Evolutionary conservation across 2,113 vertebrate species (phyloP), one percentile per base, ranked within the genome.

Genomic region (Canis aureus): DNA sequence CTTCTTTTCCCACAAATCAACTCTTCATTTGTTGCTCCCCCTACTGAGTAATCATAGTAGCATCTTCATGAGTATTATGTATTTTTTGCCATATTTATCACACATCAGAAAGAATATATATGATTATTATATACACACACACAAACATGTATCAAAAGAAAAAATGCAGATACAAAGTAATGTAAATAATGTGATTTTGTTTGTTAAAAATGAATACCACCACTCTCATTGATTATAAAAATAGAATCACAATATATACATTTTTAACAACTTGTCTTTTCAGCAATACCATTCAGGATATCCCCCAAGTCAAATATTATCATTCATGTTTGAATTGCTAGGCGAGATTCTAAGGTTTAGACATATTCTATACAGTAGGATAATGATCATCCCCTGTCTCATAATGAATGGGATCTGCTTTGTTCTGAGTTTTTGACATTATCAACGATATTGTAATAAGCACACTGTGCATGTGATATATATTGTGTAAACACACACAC

Each of bases 391-490:
- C 12, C 4, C 38, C 4, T n/a, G 29, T 89, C 55, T 49, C 64
- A 60, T 60, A 89, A 89, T 73, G 29, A 86, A 29, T 87, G 66
- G 29, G 67, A 94, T 92, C 91, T 69, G 49, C 29, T 64, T 95
- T 13, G n/a, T 71, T 80, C 74, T n/a, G 43, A 32, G 5, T 27
- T 84, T 73, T 71, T 67, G 32, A 71, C 27, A 8, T 19, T 78
- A 49, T 43, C 11, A 60, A 64, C 22, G n/a, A 79, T 43, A n/a
- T 15, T 43, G 53, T 15, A 89, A 49, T 35, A 71, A 78, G 12
- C 49, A 55, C 19, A 67, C 25, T 62, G 25, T 74, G 13, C 57
- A 19, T 94, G 27, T 20, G 43, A 78, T 78, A 29, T 29, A 29
- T 78, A 78, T 29, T 51, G 74, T 17, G 15, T 78, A 29, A 51